Percentiles rank a stretch among this genome's conserved stretches.
Conservation (phyloP, 2,113 vertebrate genomes). For the Chunga burmeisteri region DNA sequence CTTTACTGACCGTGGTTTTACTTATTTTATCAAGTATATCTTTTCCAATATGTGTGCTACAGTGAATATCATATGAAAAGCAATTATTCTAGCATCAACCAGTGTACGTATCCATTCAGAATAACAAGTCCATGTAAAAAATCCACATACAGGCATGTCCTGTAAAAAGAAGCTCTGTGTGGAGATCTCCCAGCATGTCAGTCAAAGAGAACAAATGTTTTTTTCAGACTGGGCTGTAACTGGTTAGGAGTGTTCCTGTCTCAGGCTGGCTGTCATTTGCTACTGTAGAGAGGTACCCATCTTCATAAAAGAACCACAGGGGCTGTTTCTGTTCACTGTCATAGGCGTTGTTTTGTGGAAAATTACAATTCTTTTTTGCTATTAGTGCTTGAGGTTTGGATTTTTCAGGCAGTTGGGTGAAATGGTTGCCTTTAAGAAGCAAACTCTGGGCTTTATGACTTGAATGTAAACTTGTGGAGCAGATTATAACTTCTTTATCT, state of each 20-base stretch:
- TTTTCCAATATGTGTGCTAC: not conserved
- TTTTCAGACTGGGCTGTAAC: not conserved
- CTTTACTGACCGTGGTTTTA: not conserved
- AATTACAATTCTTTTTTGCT: not conserved
- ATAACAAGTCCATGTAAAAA: not conserved
- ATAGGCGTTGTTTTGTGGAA: not conserved
- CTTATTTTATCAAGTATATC: not conserved
- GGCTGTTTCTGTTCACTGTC: not conserved
- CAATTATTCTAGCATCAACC: too few species aligned
- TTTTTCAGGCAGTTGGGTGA: not conserved
- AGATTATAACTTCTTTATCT: not conserved
- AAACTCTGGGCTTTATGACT: not conserved
- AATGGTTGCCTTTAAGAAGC: not conserved
- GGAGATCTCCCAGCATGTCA: not conserved
- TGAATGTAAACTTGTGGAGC: not conserved
- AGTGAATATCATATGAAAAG: not conserved
- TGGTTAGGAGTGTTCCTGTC: not conserved
- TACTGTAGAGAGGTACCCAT: not conserved
- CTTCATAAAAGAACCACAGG: not conserved
- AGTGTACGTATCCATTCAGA: not conserved
- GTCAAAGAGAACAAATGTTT: not conserved
- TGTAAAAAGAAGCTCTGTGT: not conserved
- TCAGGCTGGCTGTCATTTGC: not conserved
- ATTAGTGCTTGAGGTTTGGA: not conserved
- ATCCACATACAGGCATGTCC: not conserved